Percentiles rank a stretch among this genome's conserved stretches.
These are phyloP conservation scores for Stratiomys singularior DNA, from an alignment of 2,888 invertebrate species.

Conservation along the genomic window DNA sequence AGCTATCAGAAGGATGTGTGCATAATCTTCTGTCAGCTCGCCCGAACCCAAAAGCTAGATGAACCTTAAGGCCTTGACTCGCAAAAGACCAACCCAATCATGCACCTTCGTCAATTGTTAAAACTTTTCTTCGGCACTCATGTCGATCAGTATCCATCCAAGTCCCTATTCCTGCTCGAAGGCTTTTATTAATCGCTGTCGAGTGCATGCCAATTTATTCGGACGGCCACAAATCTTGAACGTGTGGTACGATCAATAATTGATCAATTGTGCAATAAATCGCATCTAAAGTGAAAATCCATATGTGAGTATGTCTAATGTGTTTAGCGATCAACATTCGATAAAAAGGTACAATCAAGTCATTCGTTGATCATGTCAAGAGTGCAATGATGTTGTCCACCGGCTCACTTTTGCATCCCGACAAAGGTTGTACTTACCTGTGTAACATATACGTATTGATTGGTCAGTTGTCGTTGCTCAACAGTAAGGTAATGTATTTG, in stretches of 20 bases:
- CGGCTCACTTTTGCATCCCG: background rate
- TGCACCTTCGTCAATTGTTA: too few relatives aligned
- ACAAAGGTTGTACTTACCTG: background rate
- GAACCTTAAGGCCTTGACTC: too few relatives aligned
- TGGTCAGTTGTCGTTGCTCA: background rate
- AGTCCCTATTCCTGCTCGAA: background rate
- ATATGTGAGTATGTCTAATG: background rate
- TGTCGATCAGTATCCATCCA: background rate
- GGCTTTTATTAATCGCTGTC: background rate
- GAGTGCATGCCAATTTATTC: constrained; percentile 4
- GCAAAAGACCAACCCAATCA: too few relatives aligned
- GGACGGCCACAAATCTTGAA: background rate
- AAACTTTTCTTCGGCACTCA: too few relatives aligned
- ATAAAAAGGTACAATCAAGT: background rate
- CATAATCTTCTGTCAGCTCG: too few relatives aligned
- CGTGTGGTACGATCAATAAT: constrained; percentile 2
- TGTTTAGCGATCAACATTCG: constrained; percentile 1
- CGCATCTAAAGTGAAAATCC: background rate
- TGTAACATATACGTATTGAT: background rate
- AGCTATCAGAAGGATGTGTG: too few relatives aligned
- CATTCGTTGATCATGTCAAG: background rate
- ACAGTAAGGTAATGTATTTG: too few relatives aligned
- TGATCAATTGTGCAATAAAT: constrained; percentile 14
- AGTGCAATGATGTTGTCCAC: too few relatives aligned
- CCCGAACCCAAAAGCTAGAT: too few relatives aligned